Evolutionary conservation across 2,888 invertebrate genomes (phyloP).

Genomic region (Catocala nupta): DNA sequence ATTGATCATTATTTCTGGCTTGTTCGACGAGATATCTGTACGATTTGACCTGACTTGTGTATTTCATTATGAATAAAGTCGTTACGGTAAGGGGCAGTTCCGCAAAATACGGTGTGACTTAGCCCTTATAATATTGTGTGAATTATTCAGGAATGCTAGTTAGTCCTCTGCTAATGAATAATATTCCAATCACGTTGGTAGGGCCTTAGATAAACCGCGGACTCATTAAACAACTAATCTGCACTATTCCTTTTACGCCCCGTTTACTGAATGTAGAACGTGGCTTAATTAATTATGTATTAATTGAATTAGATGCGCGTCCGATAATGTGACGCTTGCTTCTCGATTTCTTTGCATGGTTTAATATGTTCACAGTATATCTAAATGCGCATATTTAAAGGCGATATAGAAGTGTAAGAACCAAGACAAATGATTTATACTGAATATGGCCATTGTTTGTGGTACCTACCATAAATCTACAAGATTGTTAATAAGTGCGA

Average conservation of each 20-base stretch:
- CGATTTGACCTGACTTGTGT: no score
- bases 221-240: slow-evolving; percentile 39
- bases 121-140: background rate
- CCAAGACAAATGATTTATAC: no score
- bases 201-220: slow-evolving; percentile 30
- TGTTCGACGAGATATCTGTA: no score
- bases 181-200: slow-evolving; percentile 43
- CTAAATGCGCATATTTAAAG: no score
- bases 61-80: no score
- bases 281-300: slow-evolving; percentile 38
- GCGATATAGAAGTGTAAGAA: no score
- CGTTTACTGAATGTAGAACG: slow-evolving; percentile 14
- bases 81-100: no score
- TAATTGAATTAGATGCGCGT: slow-evolving; percentile 15
- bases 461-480: no score
- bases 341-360: background rate
- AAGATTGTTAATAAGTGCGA: no score
- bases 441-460: no score
- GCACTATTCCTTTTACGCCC: slow-evolving; percentile 36
- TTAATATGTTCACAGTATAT: background rate
- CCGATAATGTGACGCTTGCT: background rate
- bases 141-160: slow-evolving; percentile 31
- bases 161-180: slow-evolving; percentile 28
- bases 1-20: no score
- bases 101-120: no score